Evolutionary conservation across 1,140 invertebrate genomes (phyloP), one percentile per base, ranked within the genome.

Genomic region (Helicoverpa zea): DNA sequence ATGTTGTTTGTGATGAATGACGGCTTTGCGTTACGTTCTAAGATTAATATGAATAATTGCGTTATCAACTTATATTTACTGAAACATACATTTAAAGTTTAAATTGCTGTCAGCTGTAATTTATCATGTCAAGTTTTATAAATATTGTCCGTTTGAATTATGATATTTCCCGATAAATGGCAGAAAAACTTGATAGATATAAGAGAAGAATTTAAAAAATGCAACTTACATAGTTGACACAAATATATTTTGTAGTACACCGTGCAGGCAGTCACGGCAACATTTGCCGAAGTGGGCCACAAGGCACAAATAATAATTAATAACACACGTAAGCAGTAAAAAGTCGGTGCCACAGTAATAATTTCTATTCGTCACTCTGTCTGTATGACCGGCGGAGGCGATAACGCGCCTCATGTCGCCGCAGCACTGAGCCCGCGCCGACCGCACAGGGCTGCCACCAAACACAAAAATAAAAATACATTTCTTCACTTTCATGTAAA

Each of bases 371-470:
- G 88, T 89, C 90, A 86, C 84, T 88, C 86, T 88, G 88, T 91
- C 88, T 90, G 86, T 88, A 81, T 84, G 86, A 82, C 85, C 86
- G 87, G 75, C 83, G 78, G 83, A 83, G 82, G 89, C 91, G 92
- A 94, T 93, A 94, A 93, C 91, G 83, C 87, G 89, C 88, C 84
- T 83, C 87, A 85, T 89, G 89, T 89, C 88, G 86, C 85, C 84
- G 86, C 75, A 79, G 85, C 88, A 87, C 84, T 88, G 84, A 81
- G 87, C 80, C 81, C 79, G 83, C 83, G 83, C 81, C 84, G 80
- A 63, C 80, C 63, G n/a, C 54, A 10, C 83, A 94, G 92, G 92
- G 92, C 66, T 93, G 88, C 43, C 86, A 86, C 90, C 35, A 35
- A 56, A 11, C 7, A 18, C 4, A 47, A 51, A 74, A 61, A 49